phyloP scores from a whole-genome alignment of 2,113 vertebrate species.

The Catharus minimus region DNA sequence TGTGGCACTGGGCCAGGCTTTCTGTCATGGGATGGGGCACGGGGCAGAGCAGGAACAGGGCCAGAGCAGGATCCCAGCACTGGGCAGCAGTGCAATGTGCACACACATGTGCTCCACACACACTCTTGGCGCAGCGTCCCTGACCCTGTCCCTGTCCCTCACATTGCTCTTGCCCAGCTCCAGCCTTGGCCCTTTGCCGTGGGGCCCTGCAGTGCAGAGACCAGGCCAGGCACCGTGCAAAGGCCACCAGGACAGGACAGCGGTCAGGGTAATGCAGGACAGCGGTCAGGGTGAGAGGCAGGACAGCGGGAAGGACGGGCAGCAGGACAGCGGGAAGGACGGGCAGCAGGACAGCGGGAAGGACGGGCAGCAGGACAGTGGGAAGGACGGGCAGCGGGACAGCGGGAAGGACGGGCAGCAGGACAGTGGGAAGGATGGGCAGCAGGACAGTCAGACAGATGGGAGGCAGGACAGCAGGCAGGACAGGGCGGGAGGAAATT shows the following conservation, averaged over 20 bases:
- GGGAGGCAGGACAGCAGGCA: no score
- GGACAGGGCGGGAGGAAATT: background rate
- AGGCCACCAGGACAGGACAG: background rate
- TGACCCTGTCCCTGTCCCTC: background rate
- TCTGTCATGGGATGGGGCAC: background rate
- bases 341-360: no score
- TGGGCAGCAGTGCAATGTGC: background rate
- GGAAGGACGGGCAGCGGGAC: background rate
- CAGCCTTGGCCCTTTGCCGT: background rate
- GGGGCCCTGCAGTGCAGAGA: background rate
- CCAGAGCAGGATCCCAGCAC: background rate
- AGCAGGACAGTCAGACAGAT: background rate
- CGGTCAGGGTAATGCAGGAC: background rate
- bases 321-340: background rate
- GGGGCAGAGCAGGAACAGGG: background rate
- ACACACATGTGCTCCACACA: background rate
- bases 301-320: background rate
- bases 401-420: background rate
- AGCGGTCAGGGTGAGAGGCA: background rate
- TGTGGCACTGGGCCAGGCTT: background rate
- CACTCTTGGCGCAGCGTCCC: background rate
- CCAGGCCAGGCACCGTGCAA: conserved; percentile 19
- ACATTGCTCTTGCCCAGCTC: background rate
- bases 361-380: background rate
- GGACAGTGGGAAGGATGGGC: background rate